A percentile compares a stretch with the other conserved stretches of the same genome.
Evolutionary conservation across 2,113 vertebrate species (phyloP).

Genomic region (Ornithorhynchus anatinus): DNA sequence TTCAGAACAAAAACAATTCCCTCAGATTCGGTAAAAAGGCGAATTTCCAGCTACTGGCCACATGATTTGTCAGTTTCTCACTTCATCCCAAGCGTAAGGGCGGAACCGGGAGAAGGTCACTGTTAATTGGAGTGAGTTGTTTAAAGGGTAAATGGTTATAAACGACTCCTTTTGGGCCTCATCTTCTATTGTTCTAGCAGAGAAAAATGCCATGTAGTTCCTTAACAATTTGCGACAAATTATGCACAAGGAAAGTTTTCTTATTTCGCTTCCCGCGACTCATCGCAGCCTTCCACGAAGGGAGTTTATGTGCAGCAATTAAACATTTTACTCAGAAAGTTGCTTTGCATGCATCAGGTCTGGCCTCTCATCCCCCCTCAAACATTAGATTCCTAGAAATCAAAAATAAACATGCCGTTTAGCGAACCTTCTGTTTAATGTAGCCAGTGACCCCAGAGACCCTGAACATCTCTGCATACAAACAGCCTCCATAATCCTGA

Average conservation of each 20-base stretch:
- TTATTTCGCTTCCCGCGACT: conserved; percentile 45
- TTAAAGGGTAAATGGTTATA: not conserved
- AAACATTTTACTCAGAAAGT: conserved; percentile 37
- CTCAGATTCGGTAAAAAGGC: too few relatives aligned
- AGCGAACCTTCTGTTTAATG: conserved; percentile 55
- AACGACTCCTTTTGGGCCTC: conserved; percentile 10
- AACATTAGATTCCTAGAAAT: conserved; percentile 34
- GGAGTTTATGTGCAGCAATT: conserved; percentile 52
- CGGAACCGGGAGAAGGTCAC: not conserved
- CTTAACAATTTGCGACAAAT: conserved; percentile 40
- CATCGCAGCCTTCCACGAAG: conserved; percentile 37
- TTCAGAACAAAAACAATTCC: too few relatives aligned
- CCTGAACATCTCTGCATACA: conserved; percentile 36
- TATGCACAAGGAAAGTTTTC: conserved; percentile 42
- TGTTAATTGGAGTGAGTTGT: conserved; percentile 11
- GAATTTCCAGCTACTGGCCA: not conserved
- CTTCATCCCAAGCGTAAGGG: not conserved
- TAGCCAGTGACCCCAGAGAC: conserved; percentile 59
- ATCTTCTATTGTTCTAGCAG: conserved; percentile 15
- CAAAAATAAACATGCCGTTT: conserved; percentile 56
- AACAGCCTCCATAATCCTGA: conserved; percentile 60
- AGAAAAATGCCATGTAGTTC: conserved; percentile 32
- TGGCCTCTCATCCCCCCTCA: conserved; percentile 30
- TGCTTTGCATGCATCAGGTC: conserved; percentile 28
- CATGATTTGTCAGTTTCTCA: not conserved